Base-by-base conservation (phyloP, 37 sponge, comb jelly and placozoan genomes). In the Oopsacas minuta region DNA sequence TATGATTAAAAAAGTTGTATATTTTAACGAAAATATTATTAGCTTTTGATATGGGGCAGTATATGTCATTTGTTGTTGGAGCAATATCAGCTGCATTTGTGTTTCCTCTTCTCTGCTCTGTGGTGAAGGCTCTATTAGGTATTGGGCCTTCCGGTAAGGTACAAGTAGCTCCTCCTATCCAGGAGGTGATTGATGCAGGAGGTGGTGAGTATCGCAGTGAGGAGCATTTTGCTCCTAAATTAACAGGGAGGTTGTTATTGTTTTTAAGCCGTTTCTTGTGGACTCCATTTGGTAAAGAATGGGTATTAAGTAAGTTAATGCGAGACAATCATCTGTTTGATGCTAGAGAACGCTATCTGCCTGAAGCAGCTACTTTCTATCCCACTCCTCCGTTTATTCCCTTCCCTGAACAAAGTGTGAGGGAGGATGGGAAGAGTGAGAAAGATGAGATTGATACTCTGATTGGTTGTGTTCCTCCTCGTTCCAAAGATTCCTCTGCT, bases 351-450 rank as follows among this genome's bases (percentile, higher is more conserved):
- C 38, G 85, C 0, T 88, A 81, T 81, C 81, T 93, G 5, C 91
- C 94, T 3, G 94, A 93, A 36, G 12, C 23, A 0, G 90, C 91
- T 20, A 91, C 91, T 15, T 85, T 85, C 84, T 83, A 75, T 37
- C 75, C 75, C 75, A 61, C 75, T 25, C 86, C 86, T 20, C 81
- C 84, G 30, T 75, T 83, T 23, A 36, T 52, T 25, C 81, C 46
- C 23, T 52, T 86, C 35, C n/a, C 35, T 23, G 46, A 36, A 5
- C 35, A 23, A 3, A 81, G 32, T 3, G 49, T 7, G 0, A 49
- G 36, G 0, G 82, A 86, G 20, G 75, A 61, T 25, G 75, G 30
- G 75, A 61, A 12, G 75, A 61, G 75, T 61, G 30, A 61, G 75
- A 34, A 61, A 34, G 75, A 61, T 10, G 17, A 61, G 75, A 61